These are phyloP conservation scores for Cheilosia vulpina DNA, from an alignment of 2,888 invertebrate species.

Conservation along the genomic window DNA sequence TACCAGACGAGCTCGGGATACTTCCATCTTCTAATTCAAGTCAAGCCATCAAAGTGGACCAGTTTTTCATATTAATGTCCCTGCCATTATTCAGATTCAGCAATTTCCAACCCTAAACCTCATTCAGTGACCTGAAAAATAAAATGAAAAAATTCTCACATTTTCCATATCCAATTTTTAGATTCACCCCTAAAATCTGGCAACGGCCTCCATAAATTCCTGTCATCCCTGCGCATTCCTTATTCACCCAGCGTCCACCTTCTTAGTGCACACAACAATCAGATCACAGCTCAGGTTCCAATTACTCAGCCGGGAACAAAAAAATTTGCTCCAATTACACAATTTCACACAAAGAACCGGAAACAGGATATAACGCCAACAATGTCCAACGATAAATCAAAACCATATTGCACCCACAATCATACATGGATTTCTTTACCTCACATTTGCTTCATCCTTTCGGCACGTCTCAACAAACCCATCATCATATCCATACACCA, in stretches of 20 bases:
- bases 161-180: neutral
- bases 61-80: no score
- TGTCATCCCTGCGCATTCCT: conserved; percentile 23
- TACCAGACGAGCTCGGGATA: no score
- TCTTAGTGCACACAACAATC: conserved; percentile 32
- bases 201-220: conserved; percentile 32
- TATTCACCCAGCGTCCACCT: conserved; percentile 9
- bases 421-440: conserved; percentile 13
- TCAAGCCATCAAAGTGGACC: no score
- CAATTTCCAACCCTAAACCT: no score
- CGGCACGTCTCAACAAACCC: conserved; percentile 51
- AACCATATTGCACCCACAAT: conserved; percentile 66
- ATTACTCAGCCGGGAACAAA: conserved; percentile 58
- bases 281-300: conserved; percentile 56
- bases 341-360: conserved; percentile 35
- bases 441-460: neutral
- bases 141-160: neutral
- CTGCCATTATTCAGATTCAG: no score
- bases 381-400: conserved; percentile 66
- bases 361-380: conserved; percentile 24
- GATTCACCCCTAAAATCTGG: neutral
- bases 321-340: conserved; percentile 64
- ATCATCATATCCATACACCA: conserved; percentile 41
- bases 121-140: no score
- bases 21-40: no score